Evolutionary conservation across 2,888 invertebrate genomes (phyloP), one percentile per base, ranked within the genome.

Genomic region (Xylota segnis): DNA sequence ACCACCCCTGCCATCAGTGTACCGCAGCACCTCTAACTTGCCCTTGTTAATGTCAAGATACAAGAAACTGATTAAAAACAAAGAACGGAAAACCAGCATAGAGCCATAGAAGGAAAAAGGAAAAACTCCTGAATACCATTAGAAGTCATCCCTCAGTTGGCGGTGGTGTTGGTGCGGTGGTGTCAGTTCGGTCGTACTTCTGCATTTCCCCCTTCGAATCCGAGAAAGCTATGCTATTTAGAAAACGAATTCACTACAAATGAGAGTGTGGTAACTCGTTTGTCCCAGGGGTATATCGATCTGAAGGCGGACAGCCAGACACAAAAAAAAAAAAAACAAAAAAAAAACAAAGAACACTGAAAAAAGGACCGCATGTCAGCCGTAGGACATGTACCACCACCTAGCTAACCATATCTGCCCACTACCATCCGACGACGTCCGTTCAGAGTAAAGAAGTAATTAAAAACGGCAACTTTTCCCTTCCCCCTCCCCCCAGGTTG

Each of bases 11-110:
- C 10, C 45, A 65, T 10, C 43, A 32, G 7, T 40, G 12, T 16
- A 81, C 50, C 32, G n/a, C 45, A 63, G 18, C 32, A 14, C 52
- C 59, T 58, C 52, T 14, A 40, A 63, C 76, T 66, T 82, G 82
- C 82, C 86, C 86, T 86, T 86, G 81, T 82, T 82, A 86, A 86
- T 71, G 82, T 86, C 86, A 86, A 86, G 81, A 82, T 82, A 86
- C 86, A 82, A 72, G 76, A 77, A 77, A 68, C 82, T 86, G 76
- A 86, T 86, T 76, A 82, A 86, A 82, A 86, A 70, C 58, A 58
- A 74, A 56, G 40, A 66, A 18, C 1, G 29, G 45, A 52, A 58
- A 29, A 34, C 56, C 65, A 43, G 23, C 66, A 52, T 12, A 56
- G 29, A 9, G 23, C 27, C 50, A 18, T 14, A 29, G 34, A 32